Percentiles rank a stretch among this genome's conserved stretches.
Conservation (phyloP, 2,113 vertebrate species). For the Phalacrocorax aristotelis region DNA sequence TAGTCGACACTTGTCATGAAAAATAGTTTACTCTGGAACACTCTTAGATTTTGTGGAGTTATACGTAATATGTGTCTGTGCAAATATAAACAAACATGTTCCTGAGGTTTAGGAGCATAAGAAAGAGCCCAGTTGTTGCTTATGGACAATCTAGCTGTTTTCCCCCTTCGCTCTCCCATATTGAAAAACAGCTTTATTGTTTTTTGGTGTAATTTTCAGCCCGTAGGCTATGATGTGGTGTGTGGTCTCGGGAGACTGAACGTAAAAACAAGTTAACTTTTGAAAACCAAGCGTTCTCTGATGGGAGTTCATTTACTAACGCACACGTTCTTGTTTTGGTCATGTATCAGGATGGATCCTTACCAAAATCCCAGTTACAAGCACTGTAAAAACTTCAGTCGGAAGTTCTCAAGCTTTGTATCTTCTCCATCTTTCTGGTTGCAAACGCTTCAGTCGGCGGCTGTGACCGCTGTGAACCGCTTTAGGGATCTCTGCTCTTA, state of each 20-base stretch:
- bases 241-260: slow-evolving; percentile 36
- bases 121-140: slow-evolving; percentile 24
- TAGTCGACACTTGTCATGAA: slow-evolving; percentile 2
- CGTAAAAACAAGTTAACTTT: background rate
- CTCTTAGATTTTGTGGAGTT: slow-evolving; percentile 50
- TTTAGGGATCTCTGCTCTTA: background rate
- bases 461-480: background rate
- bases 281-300: background rate
- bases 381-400: background rate
- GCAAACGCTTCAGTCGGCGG: background rate
- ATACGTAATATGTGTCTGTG: slow-evolving; percentile 35
- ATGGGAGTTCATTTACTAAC: background rate
- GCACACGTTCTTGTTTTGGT: background rate
- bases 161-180: background rate
- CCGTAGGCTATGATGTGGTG: background rate
- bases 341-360: background rate
- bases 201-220: slow-evolving; percentile 12
- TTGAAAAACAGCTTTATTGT: slow-evolving; percentile 13
- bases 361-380: background rate
- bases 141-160: slow-evolving; percentile 18
- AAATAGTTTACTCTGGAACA: slow-evolving; percentile 7
- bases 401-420: slow-evolving; percentile 9
- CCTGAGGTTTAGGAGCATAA: background rate
- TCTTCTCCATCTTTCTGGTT: background rate
- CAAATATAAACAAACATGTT: background rate